Conservation (phyloP, 2,113 vertebrate genomes). For the Actenoides hombroni region DNA sequence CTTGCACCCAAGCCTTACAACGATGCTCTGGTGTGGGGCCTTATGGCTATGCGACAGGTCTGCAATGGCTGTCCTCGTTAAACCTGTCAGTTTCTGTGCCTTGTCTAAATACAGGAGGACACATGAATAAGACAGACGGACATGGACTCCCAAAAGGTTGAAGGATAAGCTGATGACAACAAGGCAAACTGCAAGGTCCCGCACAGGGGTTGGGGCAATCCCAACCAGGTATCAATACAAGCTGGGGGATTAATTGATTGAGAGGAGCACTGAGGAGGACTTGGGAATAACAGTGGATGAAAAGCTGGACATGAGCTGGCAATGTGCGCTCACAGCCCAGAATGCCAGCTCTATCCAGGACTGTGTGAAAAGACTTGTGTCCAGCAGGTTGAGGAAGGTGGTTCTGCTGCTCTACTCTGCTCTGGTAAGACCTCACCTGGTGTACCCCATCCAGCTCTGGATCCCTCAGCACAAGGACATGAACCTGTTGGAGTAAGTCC, state of each 20-base stretch:
- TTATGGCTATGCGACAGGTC: fast-evolving
- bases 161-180: too few species aligned
- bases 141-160: fast-evolving
- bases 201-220: too few species aligned
- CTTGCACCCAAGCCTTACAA: fast-evolving
- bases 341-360: not conserved
- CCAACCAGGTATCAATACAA: not conserved
- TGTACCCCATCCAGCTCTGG: not conserved
- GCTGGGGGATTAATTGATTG: not conserved
- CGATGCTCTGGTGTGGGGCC: fast-evolving
- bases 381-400: not conserved
- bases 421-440: not conserved
- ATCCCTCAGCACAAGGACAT: not conserved
- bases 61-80: not conserved
- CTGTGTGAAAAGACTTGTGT: not conserved
- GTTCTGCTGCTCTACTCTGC: not conserved
- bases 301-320: not conserved
- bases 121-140: too few species aligned
- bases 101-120: fast-evolving
- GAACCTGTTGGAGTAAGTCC: not conserved
- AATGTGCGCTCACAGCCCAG: not conserved
- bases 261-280: not conserved
- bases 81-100: not conserved
- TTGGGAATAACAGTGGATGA: not conserved
- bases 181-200: too few species aligned